Evolutionary conservation across 2,888 invertebrate genomes (phyloP).

Genomic region (Pheosia tremula): DNA sequence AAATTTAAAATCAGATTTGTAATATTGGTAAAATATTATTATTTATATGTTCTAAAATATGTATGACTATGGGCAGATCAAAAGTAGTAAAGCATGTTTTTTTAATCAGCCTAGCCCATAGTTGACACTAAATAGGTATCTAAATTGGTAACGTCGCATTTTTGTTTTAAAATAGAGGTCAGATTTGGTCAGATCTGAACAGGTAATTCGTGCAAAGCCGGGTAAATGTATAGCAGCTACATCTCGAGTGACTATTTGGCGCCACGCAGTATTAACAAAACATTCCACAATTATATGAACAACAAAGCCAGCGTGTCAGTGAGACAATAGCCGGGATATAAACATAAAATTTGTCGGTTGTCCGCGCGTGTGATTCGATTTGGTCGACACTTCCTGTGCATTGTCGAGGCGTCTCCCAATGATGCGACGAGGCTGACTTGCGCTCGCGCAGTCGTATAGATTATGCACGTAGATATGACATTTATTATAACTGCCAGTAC

Average conservation of each 20-base stretch:
- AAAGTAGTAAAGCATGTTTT: too few relatives aligned
- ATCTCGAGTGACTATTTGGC: neutral
- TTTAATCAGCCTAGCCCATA: too few relatives aligned
- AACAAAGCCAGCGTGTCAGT: conserved; percentile 23
- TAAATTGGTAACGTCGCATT: too few relatives aligned
- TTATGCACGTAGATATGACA: conserved; percentile 36
- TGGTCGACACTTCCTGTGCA: conserved; percentile 80
- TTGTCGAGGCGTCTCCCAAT: conserved; percentile 72
- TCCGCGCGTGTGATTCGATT: conserved; percentile 71
- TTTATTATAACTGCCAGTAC: neutral
- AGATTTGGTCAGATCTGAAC: too few relatives aligned
- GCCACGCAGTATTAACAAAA: conserved; percentile 4
- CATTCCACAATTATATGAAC: conserved; percentile 6
- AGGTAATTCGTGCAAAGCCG: too few relatives aligned
- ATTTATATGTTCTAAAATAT: too few relatives aligned
- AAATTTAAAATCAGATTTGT: too few relatives aligned
- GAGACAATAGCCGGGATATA: conserved; percentile 60
- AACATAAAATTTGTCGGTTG: conserved; percentile 72
- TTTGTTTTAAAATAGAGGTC: too few relatives aligned
- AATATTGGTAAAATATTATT: too few relatives aligned
- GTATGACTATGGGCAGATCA: too few relatives aligned
- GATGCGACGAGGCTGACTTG: conserved; percentile 50
- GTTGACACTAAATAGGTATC: too few relatives aligned
- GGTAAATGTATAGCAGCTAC: too few relatives aligned
- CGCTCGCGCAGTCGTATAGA: conserved; percentile 59